Evolutionary conservation across 2,113 vertebrate species (phyloP).

Genomic region (Ginglymostoma cirratum): DNA sequence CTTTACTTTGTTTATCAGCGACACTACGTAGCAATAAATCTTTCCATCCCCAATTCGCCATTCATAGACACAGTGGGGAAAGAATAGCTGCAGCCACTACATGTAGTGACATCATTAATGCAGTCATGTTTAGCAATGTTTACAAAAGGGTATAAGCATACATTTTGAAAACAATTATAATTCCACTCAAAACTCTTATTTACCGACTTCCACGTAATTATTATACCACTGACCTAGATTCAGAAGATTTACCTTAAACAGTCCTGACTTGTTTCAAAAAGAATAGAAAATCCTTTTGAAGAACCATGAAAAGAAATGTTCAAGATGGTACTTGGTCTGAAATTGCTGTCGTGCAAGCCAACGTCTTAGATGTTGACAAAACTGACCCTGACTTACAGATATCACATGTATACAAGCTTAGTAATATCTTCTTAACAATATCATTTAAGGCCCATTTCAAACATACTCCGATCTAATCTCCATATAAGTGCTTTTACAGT

Average conservation of each 20-base stretch:
- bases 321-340: neutral
- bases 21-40: constrained; percentile 3
- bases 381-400: neutral
- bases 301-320: neutral
- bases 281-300: neutral
- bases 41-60: neutral
- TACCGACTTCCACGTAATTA: neutral
- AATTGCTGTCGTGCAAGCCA: neutral
- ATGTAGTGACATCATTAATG: neutral
- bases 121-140: neutral
- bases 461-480: neutral
- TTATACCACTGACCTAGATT: neutral
- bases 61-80: constrained; percentile 6
- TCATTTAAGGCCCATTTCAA: neutral
- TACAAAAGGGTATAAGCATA: neutral
- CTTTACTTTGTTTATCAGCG: neutral
- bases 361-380: neutral
- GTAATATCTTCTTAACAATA: neutral
- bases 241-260: neutral
- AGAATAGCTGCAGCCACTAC: constrained; percentile 5
- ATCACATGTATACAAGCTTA: neutral
- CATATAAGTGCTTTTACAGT: neutral
- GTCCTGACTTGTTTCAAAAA: neutral
- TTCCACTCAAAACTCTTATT: neutral
- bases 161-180: neutral